A percentile compares a stretch with the other conserved stretches of the same genome.
Evolutionary conservation across 2,797 vertebrate genomes (phyloP).

Genomic region (Mycteria americana): DNA sequence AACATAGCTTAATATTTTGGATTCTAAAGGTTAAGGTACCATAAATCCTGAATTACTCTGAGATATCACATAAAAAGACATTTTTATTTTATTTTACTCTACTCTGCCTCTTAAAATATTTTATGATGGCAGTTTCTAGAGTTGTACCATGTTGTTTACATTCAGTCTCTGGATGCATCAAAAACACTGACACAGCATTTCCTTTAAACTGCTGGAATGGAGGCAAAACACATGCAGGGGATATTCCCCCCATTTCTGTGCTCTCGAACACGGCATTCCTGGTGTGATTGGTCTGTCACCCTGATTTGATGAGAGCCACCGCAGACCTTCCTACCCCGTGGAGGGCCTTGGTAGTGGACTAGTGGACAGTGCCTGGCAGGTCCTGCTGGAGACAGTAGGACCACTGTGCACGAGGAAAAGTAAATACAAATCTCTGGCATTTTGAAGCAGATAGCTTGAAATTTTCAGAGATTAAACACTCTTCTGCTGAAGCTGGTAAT

Average conservation of each 20-base stretch:
- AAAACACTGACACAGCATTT: slow-evolving; percentile 78
- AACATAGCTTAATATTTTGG: slow-evolving; percentile 86
- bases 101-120: slow-evolving; percentile 86
- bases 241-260: slow-evolving; percentile 10
- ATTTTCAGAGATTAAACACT: background rate
- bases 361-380: background rate
- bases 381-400: background rate
- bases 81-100: slow-evolving; percentile 87
- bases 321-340: background rate
- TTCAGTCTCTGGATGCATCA: slow-evolving; percentile 86
- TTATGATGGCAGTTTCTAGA: slow-evolving; percentile 82
- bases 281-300: slow-evolving; percentile 55
- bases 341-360: background rate
- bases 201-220: slow-evolving; percentile 49
- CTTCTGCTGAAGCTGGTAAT: background rate
- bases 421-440: background rate
- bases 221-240: slow-evolving; percentile 58
- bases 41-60: slow-evolving; percentile 85
- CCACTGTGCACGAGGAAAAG: background rate
- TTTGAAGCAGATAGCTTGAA: background rate
- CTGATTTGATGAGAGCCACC: slow-evolving; percentile 11
- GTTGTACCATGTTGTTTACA: slow-evolving; percentile 85
- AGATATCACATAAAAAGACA: slow-evolving; percentile 85
- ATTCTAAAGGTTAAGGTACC: slow-evolving; percentile 85
- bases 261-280: background rate